These are phyloP conservation scores for Zapus hudsonius DNA, from an alignment of 2,113 vertebrate genomes.

Conservation along the genomic window DNA sequence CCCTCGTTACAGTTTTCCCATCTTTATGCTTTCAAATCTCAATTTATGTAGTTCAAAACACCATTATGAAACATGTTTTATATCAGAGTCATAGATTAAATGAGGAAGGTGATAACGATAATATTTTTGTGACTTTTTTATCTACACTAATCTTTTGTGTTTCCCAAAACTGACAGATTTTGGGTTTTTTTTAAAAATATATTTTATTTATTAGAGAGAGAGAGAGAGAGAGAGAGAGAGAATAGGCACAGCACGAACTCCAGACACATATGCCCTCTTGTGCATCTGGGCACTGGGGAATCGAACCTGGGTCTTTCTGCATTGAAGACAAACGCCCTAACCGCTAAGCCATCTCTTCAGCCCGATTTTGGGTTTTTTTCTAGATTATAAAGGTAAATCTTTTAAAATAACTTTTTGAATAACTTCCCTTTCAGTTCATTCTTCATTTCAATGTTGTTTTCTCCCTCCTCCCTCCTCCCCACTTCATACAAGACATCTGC, in stretches of 20 bases:
- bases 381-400: neutral
- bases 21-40: neutral
- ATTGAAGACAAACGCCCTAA: too few relatives aligned
- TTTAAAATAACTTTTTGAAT: neutral
- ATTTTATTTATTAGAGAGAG: too few relatives aligned
- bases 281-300: too few relatives aligned
- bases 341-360: too few relatives aligned
- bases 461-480: neutral
- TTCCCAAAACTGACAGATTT: neutral
- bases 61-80: neutral
- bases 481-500: neutral
- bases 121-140: neutral
- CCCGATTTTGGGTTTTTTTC: neutral
- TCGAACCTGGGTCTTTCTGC: too few relatives aligned
- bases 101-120: neutral
- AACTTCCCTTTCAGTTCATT: neutral
- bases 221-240: too few relatives aligned
- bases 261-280: too few relatives aligned
- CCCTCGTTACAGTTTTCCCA: neutral
- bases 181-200: too few relatives aligned
- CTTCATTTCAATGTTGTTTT: neutral
- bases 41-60: slow-evolving; percentile 14
- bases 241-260: too few relatives aligned
- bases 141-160: neutral
- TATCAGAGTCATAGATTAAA: neutral